phyloP scores from a whole-genome alignment of 2,113 vertebrate species.

The Callorhinus ursinus region DNA sequence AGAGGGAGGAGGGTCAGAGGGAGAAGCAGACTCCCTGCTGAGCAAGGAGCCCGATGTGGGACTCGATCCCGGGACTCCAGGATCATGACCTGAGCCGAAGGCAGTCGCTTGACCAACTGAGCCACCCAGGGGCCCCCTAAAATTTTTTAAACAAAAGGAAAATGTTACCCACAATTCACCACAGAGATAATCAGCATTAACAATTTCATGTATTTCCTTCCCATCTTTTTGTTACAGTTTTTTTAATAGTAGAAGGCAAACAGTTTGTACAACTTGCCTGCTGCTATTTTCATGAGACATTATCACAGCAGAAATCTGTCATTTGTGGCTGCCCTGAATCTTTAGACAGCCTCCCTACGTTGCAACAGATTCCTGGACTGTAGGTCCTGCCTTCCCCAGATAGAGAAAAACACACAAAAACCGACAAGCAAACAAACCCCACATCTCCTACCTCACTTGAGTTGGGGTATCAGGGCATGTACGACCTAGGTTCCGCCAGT shows the following conservation, averaged over 20 bases:
- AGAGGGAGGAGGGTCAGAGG: too few relatives aligned
- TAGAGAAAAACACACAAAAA: background rate
- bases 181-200: background rate
- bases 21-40: too few relatives aligned
- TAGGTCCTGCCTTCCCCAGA: background rate
- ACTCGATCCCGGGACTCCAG: too few relatives aligned
- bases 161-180: background rate
- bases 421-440: background rate
- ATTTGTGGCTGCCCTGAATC: background rate
- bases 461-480: background rate
- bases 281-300: background rate
- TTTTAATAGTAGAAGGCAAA: background rate
- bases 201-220: background rate
- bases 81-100: too few relatives aligned
- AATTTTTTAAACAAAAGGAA: background rate
- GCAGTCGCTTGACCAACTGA: too few relatives aligned
- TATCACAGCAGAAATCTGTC: background rate
- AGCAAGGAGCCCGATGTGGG: too few relatives aligned
- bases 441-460: background rate
- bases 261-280: background rate
- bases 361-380: background rate
- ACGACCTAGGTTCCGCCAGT: background rate
- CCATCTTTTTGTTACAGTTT: background rate
- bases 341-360: background rate
- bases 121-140: too few relatives aligned